phyloP scores from a whole-genome alignment of 2,888 invertebrate species.

The Ypsolopha sequella region DNA sequence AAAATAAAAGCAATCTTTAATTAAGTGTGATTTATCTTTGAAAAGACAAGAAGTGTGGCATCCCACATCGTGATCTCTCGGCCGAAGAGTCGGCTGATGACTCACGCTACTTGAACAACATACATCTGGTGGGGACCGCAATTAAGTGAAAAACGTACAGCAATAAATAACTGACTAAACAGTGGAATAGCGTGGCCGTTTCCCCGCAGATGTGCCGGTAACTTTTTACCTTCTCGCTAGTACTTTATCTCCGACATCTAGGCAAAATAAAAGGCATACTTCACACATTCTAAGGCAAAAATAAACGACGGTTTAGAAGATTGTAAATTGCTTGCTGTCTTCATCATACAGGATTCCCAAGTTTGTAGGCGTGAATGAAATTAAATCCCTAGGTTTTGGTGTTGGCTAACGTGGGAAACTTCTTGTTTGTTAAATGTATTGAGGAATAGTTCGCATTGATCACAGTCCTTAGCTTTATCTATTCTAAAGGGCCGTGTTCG shows the following conservation, averaged over 20 bases:
- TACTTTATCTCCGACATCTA: conserved; percentile 4
- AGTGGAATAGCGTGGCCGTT: conserved; percentile 2
- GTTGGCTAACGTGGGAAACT: too few species aligned
- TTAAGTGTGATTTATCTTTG: conserved; percentile 23
- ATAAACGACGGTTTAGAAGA: background rate
- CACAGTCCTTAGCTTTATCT: background rate
- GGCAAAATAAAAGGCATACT: background rate
- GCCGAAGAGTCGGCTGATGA: conserved; percentile 1
- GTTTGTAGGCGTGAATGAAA: too few species aligned
- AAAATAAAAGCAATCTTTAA: conserved; percentile 21
- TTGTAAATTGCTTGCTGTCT: background rate
- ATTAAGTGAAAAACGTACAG: conserved; percentile 15
- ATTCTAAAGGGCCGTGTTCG: background rate
- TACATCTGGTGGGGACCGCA: conserved; percentile 12
- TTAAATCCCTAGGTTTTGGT: too few species aligned
- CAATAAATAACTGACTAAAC: conserved; percentile 14
- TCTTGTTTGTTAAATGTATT: background rate
- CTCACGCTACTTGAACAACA: conserved; percentile 9
- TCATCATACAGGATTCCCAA: too few species aligned
- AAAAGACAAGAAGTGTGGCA: background rate
- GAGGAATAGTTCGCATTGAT: background rate
- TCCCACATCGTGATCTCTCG: background rate
- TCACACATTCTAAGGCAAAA: background rate
- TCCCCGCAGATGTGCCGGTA: conserved; percentile 1
- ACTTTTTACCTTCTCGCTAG: conserved; percentile 4